Evolutionary conservation across 1,140 invertebrate genomes (phyloP).

Genomic region (Lutraria rhynchaena): DNA sequence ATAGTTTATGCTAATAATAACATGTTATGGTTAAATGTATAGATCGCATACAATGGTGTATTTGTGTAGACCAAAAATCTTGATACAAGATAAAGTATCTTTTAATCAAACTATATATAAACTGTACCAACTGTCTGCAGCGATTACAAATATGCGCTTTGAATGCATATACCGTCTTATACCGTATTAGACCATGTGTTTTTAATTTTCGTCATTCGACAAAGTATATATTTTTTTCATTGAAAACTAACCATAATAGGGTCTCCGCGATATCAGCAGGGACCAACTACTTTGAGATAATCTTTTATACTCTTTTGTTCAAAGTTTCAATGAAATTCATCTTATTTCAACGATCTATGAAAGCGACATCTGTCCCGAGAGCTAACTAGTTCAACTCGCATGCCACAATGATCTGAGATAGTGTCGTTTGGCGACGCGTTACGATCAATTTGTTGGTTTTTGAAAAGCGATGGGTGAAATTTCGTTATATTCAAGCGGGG

Average conservation of each 20-base stretch:
- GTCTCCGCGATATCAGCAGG: slow-evolving; percentile 5
- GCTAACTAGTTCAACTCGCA: not conserved
- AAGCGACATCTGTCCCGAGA: not conserved
- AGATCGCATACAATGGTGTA: too few species aligned
- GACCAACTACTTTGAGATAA: not conserved
- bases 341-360: slow-evolving; percentile 24
- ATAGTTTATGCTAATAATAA: too few species aligned
- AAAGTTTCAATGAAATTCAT: slow-evolving; percentile 30
- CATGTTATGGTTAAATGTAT: too few species aligned
- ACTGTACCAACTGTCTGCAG: too few species aligned
- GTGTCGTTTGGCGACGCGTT: not conserved
- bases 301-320: slow-evolving; percentile 28
- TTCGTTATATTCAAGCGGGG: slow-evolving; percentile 19
- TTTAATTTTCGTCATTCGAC: too few species aligned
- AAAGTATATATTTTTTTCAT: not conserved
- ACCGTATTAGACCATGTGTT: too few species aligned
- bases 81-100: too few species aligned
- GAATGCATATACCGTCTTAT: too few species aligned
- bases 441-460: slow-evolving; percentile 14
- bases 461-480: slow-evolving; percentile 24
- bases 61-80: too few species aligned
- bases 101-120: too few species aligned
- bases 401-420: not conserved
- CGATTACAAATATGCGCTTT: too few species aligned
- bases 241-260: slow-evolving; percentile 10